Base-by-base conservation (phyloP, 2,113 vertebrate genomes). In the Macheiramphus alcinus region DNA sequence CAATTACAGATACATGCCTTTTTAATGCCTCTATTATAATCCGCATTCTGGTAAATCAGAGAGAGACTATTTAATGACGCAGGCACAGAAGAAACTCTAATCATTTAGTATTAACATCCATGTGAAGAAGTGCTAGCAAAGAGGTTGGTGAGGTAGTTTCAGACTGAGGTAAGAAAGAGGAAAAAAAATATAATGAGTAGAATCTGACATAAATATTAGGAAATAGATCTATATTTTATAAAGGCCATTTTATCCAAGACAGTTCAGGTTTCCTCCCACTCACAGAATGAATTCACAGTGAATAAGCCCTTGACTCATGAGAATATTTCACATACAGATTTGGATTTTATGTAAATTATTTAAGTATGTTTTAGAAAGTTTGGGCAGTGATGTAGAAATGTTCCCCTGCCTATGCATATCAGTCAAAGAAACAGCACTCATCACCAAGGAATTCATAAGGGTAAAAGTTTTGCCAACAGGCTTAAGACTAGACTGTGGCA, bases 281-380 rank as follows among this genome's bases (percentile, higher is more conserved):
- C 80, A 25, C 9, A 5, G 65, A 92, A 91, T 75, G 70, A 90
- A 93, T 96, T 89, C 81, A 27, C 83, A 87, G 80, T 8, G 75
- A 94, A 94, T 61, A 83, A 92, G 80, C 52, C 66, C 68, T 88
- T 36, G 86, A 91, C 81, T 95, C 89, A 73, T 38, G 89, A 79
- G 89, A 76, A 17, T 70, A 94, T 94, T 96, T 97, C 93, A 94
- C 93, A 95, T 38, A 80, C 70, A 91, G 83, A 95, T 94, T 93
- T 89, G 74, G 84, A 75, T 95, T 95, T 96, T 87, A 95, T 82
- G 92, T 96, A 93, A 96, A 97, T 95, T 91, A 97, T 92, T 97
- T 71, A 96, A 94, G 79, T 23, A 34, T 53, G 74, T 75, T 92
- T 85, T 36, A 94, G 86, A 67, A 91, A 87, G 84, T 85, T 92